Conservation (phyloP, 2,113 vertebrate species). For the Tringa solitaria region DNA sequence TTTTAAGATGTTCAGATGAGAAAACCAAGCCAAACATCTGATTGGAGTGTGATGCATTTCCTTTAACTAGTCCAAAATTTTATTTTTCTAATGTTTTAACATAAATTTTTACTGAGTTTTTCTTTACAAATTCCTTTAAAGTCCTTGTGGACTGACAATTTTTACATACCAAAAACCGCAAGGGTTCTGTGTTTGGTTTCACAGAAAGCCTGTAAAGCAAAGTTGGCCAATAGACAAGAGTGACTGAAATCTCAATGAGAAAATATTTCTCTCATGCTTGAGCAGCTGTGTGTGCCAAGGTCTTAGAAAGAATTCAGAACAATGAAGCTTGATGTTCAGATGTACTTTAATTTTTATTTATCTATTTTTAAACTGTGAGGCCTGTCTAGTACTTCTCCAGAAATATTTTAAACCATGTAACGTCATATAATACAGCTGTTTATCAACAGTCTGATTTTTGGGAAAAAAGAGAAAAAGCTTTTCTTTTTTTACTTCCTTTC, state of each 20-base stretch:
- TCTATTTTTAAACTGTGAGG: background rate
- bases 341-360: background rate
- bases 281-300: background rate
- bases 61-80: background rate
- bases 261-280: background rate
- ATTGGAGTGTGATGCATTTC: background rate
- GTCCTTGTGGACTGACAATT: background rate
- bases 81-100: background rate
- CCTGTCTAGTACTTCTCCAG: background rate
- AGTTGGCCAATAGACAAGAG: background rate
- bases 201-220: background rate
- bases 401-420: background rate
- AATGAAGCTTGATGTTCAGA: background rate
- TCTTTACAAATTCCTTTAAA: background rate
- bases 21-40: background rate
- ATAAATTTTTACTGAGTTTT: background rate
- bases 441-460: background rate
- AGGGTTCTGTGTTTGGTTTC: background rate
- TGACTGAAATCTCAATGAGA: background rate
- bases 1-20: background rate
- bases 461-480: background rate
- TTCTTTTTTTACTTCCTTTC: background rate
- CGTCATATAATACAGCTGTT: background rate
- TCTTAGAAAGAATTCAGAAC: background rate
- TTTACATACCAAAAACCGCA: background rate